Evolutionary conservation across 2,797 vertebrate genomes (phyloP).

Genomic region (Chelonia mydas): DNA sequence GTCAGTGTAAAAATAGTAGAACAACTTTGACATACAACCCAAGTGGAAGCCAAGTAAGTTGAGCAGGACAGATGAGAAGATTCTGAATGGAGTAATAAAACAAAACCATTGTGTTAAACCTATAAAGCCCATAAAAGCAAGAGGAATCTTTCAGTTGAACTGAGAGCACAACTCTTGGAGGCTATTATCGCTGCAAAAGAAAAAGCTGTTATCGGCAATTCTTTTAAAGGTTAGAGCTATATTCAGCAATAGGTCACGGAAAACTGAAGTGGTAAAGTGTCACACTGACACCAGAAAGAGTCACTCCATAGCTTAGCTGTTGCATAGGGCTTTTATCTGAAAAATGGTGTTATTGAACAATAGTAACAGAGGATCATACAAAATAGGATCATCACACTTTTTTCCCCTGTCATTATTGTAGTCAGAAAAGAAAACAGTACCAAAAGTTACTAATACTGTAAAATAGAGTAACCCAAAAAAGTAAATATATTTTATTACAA

Average conservation of each 20-base stretch:
- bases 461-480: not conserved
- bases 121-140: slow-evolving; percentile 43
- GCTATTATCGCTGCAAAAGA: slow-evolving; percentile 43
- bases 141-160: slow-evolving; percentile 46
- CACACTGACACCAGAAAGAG: not conserved
- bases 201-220: slow-evolving; percentile 45
- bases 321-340: not conserved
- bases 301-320: not conserved
- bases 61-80: not conserved
- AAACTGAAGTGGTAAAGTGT: not conserved
- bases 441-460: not conserved
- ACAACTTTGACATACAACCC: not conserved
- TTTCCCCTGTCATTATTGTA: not conserved
- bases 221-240: slow-evolving; percentile 68
- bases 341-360: not conserved
- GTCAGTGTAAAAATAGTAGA: not conserved
- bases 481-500: not conserved
- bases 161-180: slow-evolving; percentile 23
- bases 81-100: slow-evolving; percentile 58
- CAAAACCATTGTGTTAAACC: slow-evolving; percentile 46
- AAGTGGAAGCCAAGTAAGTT: not conserved
- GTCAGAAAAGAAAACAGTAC: not conserved
- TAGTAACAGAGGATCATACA: not conserved
- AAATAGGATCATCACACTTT: not conserved
- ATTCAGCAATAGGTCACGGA: slow-evolving; percentile 37